Percentiles rank a stretch among this genome's conserved stretches.
Evolutionary conservation across 2,113 vertebrate genomes (phyloP).

Genomic region (Prionailurus bengalensis): DNA sequence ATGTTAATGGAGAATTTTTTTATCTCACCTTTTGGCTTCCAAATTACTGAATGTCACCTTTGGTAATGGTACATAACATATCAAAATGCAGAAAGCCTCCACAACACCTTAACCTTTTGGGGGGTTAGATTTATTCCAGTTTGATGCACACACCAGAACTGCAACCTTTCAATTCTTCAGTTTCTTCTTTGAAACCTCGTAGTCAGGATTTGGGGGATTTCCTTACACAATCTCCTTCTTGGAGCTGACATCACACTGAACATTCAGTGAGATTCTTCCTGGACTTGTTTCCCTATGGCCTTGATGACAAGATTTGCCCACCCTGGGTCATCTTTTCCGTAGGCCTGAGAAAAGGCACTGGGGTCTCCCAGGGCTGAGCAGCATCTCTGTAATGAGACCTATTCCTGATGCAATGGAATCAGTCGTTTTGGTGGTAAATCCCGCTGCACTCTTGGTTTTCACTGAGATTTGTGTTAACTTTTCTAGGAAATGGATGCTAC

Average conservation of each 20-base stretch:
- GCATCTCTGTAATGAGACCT: neutral
- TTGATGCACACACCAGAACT: neutral
- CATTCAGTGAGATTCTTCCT: neutral
- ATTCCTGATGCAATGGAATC: neutral
- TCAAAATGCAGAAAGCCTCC: neutral
- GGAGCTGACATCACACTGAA: neutral
- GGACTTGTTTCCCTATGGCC: neutral
- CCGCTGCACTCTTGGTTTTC: neutral
- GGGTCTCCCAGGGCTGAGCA: neutral
- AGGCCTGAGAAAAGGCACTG: neutral
- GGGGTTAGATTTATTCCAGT: neutral
- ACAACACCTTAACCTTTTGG: neutral
- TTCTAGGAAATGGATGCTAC: neutral
- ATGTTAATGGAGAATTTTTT: neutral
- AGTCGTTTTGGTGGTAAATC: neutral
- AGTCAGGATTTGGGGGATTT: neutral
- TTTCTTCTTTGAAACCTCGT: neutral
- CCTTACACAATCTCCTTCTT: neutral
- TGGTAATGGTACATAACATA: neutral
- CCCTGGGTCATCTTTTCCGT: neutral
- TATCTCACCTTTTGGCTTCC: neutral
- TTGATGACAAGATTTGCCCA: neutral
- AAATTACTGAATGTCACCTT: neutral
- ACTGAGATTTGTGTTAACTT: neutral
- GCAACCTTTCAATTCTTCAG: neutral